Percentiles rank a stretch among this genome's conserved stretches.
Evolutionary conservation across 2,113 vertebrate genomes (phyloP).

Genomic region (Salminus brasiliensis): DNA sequence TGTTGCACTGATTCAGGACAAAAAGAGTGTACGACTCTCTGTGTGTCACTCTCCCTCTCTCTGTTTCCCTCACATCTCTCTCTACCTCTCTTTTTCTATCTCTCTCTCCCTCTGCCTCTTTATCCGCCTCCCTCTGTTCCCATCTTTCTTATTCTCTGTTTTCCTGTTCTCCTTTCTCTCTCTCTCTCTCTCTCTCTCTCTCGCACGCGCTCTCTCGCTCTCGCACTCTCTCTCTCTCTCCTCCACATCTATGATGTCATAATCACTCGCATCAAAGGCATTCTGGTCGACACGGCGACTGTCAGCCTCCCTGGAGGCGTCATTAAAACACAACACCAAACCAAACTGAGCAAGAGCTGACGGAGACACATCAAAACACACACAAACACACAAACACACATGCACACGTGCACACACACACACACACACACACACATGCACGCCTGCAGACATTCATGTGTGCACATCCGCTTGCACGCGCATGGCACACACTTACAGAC

Average conservation of each 20-base stretch:
- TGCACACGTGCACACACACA: conserved; percentile 12
- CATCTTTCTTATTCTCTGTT: not conserved
- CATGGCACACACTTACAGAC: conserved; percentile 23
- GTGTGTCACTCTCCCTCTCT: conserved; percentile 13
- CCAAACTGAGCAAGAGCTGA: conserved; percentile 68
- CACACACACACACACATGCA: not conserved
- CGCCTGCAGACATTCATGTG: not conserved
- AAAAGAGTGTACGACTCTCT: not conserved
- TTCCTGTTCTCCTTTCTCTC: no score
- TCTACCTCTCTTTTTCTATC: not conserved
- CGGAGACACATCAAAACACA: conserved; percentile 74
- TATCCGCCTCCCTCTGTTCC: no score
- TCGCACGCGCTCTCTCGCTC: not conserved
- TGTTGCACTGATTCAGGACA: not conserved
- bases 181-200: not conserved
- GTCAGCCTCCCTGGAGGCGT: conserved; percentile 82
- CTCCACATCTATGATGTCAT: conserved; percentile 81
- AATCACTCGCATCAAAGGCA: conserved; percentile 82
- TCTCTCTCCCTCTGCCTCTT: no score
- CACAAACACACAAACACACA: conserved; percentile 29
- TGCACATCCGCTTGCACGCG: not conserved
- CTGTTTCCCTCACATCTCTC: no score
- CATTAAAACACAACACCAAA: conserved; percentile 79
- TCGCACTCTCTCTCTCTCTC: conserved; percentile 68
- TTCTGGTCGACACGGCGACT: conserved; percentile 76